phyloP scores from a whole-genome alignment of 1,140 invertebrate genomes.

The Trigoniulus corallinus region DNA sequence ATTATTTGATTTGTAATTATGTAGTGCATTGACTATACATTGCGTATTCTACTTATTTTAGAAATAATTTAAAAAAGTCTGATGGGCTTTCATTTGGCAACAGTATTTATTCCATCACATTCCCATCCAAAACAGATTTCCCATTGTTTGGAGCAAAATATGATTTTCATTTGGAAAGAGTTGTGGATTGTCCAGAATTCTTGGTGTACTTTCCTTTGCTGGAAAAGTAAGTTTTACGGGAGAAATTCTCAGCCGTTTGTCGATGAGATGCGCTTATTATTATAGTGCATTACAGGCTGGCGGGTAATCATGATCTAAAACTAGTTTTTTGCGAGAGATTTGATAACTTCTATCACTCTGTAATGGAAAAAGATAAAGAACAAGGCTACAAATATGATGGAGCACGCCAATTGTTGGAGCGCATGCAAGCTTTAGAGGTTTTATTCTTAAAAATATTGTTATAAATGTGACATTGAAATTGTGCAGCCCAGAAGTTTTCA shows the following conservation, averaged over 20 bases:
- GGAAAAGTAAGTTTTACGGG: constrained; percentile 51
- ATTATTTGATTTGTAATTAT: not conserved
- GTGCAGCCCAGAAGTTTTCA: too few relatives aligned
- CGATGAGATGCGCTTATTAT: constrained; percentile 3
- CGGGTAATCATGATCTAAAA: constrained; percentile 61
- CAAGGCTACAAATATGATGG: not conserved
- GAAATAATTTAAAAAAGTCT: constrained; percentile 38
- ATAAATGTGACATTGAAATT: too few relatives aligned
- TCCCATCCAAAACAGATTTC: constrained; percentile 49
- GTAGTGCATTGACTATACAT: not conserved
- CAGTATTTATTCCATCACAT: constrained; percentile 64
- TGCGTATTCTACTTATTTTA: constrained; percentile 18
- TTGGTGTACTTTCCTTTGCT: constrained; percentile 82
- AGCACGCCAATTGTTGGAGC: constrained; percentile 39
- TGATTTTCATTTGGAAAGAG: constrained; percentile 85
- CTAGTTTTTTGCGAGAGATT: constrained; percentile 55
- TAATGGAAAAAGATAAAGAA: constrained; percentile 35
- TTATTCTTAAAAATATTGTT: too few relatives aligned
- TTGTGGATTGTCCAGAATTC: constrained; percentile 97
- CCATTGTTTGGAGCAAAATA: constrained; percentile 93
- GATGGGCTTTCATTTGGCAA: constrained; percentile 60
- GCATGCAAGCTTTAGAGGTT: constrained; percentile 60
- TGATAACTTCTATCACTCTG: constrained; percentile 58
- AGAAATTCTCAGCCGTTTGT: too few relatives aligned
- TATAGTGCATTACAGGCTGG: constrained; percentile 36